Evolutionary conservation across 2,797 vertebrate genomes (phyloP), one percentile per base, ranked within the genome.

Genomic region (Pseudochirops cupreus): DNA sequence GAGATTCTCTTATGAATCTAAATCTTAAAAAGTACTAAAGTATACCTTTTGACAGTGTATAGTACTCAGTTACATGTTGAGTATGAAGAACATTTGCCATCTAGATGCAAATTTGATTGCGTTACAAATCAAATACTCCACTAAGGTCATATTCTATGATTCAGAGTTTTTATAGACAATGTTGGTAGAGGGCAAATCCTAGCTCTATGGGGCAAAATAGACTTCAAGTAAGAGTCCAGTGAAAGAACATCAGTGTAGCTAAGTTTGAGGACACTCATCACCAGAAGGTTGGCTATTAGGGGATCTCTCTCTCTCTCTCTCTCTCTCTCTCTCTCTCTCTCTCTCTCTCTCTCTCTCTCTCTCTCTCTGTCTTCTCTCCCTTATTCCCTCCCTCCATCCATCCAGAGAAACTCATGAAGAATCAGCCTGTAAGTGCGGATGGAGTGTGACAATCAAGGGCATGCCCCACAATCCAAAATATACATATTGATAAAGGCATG

Each of bases 21-120:
- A 96, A 93, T 91, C 13, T 91, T 90, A 95, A 97, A 94, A 92
- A 54, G 39, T 50, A 94, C 92, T 50, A 95, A 3, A 89, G 94
- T 90, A 92, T 97, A 74, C 28, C 52, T 96, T 14, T 96, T 58
- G 94, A 95, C 46, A 91, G 46, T 52, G 62, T 87, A 12, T 1
- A 50, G 50, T 18, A 93, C 74, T 57, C 67, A 93, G 92, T 93
- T n/a, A 53, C 46, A 94, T 58, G 95, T 33, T 90, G 54, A 91
- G 56, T 74, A 92, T 91, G 95, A 92, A 91, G 90, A 94, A 87
- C 87, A 87, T 4, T 39, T 94, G 94, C 92, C 92, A 91, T 91
- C 95, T 96, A 95, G 13, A 93, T 50, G 96, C n/a, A 95, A 56
- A 92, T 91, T 55, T 33, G 31, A 91, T 21, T 91, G 28, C 14